Percentiles rank a stretch among this genome's conserved stretches.
phyloP scores from a whole-genome alignment of 2,113 vertebrate species.

The Hypanus sabinus region DNA sequence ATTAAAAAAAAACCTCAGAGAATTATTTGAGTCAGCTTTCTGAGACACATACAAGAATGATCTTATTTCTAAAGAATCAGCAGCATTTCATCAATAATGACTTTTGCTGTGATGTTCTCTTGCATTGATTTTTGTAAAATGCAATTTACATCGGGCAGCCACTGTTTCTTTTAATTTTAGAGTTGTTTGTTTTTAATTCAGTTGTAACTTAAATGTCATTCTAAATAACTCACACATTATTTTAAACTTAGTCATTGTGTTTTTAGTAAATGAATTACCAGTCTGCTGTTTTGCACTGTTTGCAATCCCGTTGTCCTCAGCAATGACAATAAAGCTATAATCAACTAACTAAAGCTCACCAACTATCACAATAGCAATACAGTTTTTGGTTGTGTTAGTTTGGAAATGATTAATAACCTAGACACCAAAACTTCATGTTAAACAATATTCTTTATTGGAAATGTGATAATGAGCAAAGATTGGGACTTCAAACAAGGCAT shows the following conservation, averaged over 20 bases:
- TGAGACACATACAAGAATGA: neutral
- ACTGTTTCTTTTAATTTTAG: too few species aligned
- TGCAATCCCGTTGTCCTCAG: too few species aligned
- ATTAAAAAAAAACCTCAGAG: neutral
- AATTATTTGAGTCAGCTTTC: neutral
- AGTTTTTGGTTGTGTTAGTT: neutral
- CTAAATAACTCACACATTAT: too few species aligned
- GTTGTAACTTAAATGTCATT: too few species aligned
- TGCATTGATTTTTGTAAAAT: neutral
- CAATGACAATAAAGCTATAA: too few species aligned
- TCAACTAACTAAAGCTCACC: neutral
- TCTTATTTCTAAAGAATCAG: neutral
- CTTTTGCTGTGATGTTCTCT: neutral
- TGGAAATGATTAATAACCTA: neutral
- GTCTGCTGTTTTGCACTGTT: too few species aligned
- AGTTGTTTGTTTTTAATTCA: too few species aligned
- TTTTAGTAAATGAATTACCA: too few species aligned
- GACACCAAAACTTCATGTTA: neutral
- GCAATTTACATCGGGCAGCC: too few species aligned
- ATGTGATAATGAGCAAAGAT: neutral
- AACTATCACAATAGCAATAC: neutral
- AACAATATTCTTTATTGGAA: neutral
- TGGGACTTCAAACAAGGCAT: neutral
- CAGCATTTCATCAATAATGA: neutral
- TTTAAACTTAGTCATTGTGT: too few species aligned